These are phyloP conservation scores for Asteroscopus sphinx DNA, from an alignment of 2,888 invertebrate genomes.

Conservation along the genomic window DNA sequence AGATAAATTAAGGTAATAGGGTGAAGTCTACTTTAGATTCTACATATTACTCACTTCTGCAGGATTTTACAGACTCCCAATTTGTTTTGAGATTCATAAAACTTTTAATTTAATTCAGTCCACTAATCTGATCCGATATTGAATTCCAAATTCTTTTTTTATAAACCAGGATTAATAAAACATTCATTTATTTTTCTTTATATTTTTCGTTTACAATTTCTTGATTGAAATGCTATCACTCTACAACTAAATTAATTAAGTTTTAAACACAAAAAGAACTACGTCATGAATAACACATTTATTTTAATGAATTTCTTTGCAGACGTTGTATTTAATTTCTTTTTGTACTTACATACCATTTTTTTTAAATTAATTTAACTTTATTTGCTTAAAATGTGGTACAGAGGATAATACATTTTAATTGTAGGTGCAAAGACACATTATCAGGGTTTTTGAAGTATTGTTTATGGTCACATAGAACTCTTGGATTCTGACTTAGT, in stretches of 20 bases:
- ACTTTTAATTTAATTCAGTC: neutral
- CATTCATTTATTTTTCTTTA: neutral
- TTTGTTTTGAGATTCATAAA: neutral
- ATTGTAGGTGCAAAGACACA: too few relatives aligned
- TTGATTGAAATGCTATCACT: neutral
- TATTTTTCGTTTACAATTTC: conserved; percentile 9
- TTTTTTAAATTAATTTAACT: too few relatives aligned
- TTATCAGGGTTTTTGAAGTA: too few relatives aligned
- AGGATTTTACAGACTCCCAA: neutral
- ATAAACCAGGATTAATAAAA: neutral
- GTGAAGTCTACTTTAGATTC: neutral
- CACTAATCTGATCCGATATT: conserved; percentile 7
- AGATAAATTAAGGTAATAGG: neutral
- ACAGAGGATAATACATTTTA: too few relatives aligned
- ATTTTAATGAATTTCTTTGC: conserved; percentile 11
- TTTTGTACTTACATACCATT: neutral
- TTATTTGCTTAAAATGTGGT: too few relatives aligned
- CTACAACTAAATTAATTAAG: conserved; percentile 4
- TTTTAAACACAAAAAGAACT: conserved; percentile 12
- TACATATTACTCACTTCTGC: neutral
- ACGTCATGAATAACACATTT: conserved; percentile 7
- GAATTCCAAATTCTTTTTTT: neutral
- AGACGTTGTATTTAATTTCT: neutral
- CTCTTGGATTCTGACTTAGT: too few relatives aligned
- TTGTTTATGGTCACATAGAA: too few relatives aligned